Evolutionary conservation across 2,888 invertebrate genomes (phyloP), one percentile per base, ranked within the genome.

Genomic region (Gerosis bhagava): DNA sequence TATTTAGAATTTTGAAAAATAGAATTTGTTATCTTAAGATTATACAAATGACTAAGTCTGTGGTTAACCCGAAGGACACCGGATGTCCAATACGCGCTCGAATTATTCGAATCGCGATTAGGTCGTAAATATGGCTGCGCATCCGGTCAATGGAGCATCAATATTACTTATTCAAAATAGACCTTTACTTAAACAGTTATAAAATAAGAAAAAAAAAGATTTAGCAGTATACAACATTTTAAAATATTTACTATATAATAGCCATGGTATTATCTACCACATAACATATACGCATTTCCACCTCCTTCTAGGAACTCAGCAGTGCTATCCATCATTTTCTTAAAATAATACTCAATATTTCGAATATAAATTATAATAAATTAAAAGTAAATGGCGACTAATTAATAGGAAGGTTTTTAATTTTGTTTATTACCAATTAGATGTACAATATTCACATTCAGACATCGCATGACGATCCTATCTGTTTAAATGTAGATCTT

Each of bases 71-170:
- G 70, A 71, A 76, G 73, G 76, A 74, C 74, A 67, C 67, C 77
- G 81, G 81, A 81, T 77, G 70, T 72, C 67, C 67, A 74, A 65
- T n/a, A n/a, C 72, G 73, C 65, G 73, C 72, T 75, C 69, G 72
- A 73, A 80, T 81, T 77, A 65, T 77, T 77, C 69, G 75, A 70
- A 77, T 79, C 73, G 79, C 83, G 74, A 79, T 75, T 67, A 60
- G 63, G 69, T 70, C 78, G 75, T 70, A 77, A 81, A 79, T 71
- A 80, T 77, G 80, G 76, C 70, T 57, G 59, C 62, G 56, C 64
- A 71, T 76, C 77, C 75, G 77, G 75, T 67, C 69, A 70, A 68
- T 68, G 67, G 65, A 66, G 52, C 53, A 60, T 56, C 24, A 16
- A 16, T 25, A 25, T 37, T 26, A 17, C 16, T 36, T 36, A 31